Conservation (phyloP, 1,140 invertebrate species). For the Temnothorax nylanderi region DNA sequence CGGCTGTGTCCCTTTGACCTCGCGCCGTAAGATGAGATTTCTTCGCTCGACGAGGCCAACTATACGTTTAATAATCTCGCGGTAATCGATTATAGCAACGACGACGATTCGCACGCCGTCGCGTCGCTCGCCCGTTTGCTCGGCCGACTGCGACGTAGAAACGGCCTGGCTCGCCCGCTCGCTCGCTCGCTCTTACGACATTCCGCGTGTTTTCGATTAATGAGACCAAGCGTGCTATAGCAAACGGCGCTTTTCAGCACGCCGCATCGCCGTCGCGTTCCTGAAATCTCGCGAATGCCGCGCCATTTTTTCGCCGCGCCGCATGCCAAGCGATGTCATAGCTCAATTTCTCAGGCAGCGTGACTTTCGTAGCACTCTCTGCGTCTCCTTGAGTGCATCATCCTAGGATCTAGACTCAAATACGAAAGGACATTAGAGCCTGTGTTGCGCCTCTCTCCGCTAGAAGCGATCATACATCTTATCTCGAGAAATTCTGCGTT, state of each 20-base stretch:
- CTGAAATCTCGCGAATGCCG: slow-evolving; percentile 68
- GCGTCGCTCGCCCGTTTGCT: neutral
- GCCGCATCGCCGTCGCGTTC: slow-evolving; percentile 64
- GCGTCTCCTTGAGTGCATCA: slow-evolving; percentile 1
- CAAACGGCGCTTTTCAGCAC: slow-evolving; percentile 61
- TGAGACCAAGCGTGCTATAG: slow-evolving; percentile 54
- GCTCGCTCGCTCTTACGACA: slow-evolving; percentile 50
- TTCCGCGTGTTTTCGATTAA: slow-evolving; percentile 72
- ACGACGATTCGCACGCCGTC: slow-evolving; percentile 59
- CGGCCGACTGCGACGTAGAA: neutral
- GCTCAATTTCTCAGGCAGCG: slow-evolving; percentile 17
- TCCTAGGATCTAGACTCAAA: slow-evolving; percentile 1
- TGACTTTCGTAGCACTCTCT: neutral
- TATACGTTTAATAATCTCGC: slow-evolving; percentile 69
- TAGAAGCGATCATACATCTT: slow-evolving; percentile 35
- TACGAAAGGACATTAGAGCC: slow-evolving; percentile 28
- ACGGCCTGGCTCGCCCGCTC: slow-evolving; percentile 9
- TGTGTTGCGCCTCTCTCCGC: slow-evolving; percentile 3
- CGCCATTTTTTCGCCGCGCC: slow-evolving; percentile 40
- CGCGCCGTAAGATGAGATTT: slow-evolving; percentile 55
- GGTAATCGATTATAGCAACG: slow-evolving; percentile 67
- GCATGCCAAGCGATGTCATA: slow-evolving; percentile 3
- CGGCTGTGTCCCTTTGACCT: slow-evolving; percentile 71
- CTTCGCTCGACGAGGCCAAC: slow-evolving; percentile 41
- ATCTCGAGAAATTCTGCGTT: slow-evolving; percentile 29